Base-by-base conservation (phyloP, 2,888 invertebrate genomes). In the Conchocele bisecta region DNA sequence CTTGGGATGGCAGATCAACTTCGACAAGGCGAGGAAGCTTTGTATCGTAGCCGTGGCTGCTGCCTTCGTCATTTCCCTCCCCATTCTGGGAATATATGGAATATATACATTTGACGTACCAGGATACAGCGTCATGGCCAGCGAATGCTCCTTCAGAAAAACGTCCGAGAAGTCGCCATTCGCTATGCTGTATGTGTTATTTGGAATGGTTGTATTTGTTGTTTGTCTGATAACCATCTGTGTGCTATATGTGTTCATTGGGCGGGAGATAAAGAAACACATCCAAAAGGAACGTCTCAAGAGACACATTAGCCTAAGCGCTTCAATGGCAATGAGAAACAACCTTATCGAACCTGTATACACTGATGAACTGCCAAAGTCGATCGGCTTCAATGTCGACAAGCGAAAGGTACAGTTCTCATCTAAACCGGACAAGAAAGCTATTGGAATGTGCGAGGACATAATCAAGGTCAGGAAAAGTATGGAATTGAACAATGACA, bases 1-100 rank as follows among this genome's bases (percentile, higher is more conserved):
- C 0, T 63, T 82, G 4, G 72, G 79, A 13, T 67, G 63, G 54
- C 86, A 87, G 54, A 83, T 87, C n/a, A 63, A 78, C 6, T 70
- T 80, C 17, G 39, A 22, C 2, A 75, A 76, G 26, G 83, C 82
- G 37, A 72, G 69, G 28, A n/a, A 57, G 4, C 44, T 77, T 3
- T 72, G 79, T 46, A 41, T 75, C 24, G 53, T 17, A 15, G 64
- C 75, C 7, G 44, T 82, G 17, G 15, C 48, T 11, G 26, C 63
- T 3, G 63, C 69, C 0, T 41, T 69, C n/a, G 1, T 71, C 0
- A 31, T 81, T 11, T 54, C 75, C 0, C 48, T 80, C 17, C 82
- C 82, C 1, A 56, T 69, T 4, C 64, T 64, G 17, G 17, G 39
- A 11, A 51, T 76, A 0, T 76, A 76, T 51, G 63, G 60, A 11